phyloP scores from a whole-genome alignment of 2,113 vertebrate genomes.

The Stegastes partitus region DNA sequence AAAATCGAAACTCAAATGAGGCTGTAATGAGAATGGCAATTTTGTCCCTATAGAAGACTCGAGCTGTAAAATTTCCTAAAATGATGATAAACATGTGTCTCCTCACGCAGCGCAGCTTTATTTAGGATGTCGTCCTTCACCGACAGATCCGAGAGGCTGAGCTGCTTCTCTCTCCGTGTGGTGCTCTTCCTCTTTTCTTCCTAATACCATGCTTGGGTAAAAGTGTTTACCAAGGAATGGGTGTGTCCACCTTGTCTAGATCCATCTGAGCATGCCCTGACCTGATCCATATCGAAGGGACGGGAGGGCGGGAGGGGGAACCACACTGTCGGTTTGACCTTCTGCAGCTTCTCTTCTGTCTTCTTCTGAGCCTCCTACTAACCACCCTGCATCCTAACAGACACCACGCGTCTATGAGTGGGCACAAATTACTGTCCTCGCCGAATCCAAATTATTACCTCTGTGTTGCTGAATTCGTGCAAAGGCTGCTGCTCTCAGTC shows the following conservation, averaged over 20 bases:
- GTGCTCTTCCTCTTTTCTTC: background rate
- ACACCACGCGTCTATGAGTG: slow-evolving; percentile 77
- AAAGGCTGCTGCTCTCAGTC: background rate
- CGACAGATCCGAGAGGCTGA: slow-evolving; percentile 14
- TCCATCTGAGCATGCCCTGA: slow-evolving; percentile 85
- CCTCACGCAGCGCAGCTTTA: background rate
- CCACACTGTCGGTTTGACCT: slow-evolving; percentile 36
- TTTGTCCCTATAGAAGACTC: too few relatives aligned
- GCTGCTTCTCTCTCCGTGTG: background rate
- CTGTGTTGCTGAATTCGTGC: slow-evolving; percentile 6
- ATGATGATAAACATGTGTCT: too few relatives aligned
- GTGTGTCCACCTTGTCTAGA: slow-evolving; percentile 59
- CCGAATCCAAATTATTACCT: slow-evolving; percentile 33
- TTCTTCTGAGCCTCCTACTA: slow-evolving; percentile 61
- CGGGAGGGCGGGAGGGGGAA: slow-evolving; percentile 43
- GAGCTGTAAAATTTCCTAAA: too few relatives aligned
- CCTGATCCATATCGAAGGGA: slow-evolving; percentile 39
- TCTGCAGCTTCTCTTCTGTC: slow-evolving; percentile 48
- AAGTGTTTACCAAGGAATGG: slow-evolving; percentile 64
- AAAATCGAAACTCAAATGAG: too few relatives aligned
- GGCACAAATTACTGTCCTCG: slow-evolving; percentile 26
- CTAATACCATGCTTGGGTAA: slow-evolving; percentile 68
- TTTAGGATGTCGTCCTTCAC: slow-evolving; percentile 8
- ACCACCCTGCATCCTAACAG: slow-evolving; percentile 70
- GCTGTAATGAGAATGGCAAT: too few relatives aligned